A percentile compares a stretch with the other conserved stretches of the same genome.
phyloP scores from a whole-genome alignment of 53 echinoderm and acorn worm genomes.

The Zoroaster sp. region DNA sequence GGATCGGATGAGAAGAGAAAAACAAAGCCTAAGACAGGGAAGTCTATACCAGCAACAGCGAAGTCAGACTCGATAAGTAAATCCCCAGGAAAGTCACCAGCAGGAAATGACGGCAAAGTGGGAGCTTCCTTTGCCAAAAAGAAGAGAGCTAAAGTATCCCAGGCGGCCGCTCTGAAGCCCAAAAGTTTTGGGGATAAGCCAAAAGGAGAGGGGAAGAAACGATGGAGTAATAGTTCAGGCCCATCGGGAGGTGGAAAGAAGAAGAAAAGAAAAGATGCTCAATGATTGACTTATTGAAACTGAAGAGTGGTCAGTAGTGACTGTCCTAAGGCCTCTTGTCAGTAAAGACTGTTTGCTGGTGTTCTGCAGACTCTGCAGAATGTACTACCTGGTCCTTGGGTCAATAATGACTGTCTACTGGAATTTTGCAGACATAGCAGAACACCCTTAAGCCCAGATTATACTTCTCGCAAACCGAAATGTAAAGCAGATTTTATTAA shows the following conservation, averaged over 20 bases:
- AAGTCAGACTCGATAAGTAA: background rate
- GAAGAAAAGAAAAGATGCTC: constrained; percentile 10
- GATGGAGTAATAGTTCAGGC: background rate
- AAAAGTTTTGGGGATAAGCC: background rate
- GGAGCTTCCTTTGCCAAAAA: background rate
- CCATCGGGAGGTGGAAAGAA: constrained; percentile 11
- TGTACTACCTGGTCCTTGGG: no score
- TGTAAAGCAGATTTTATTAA: no score
- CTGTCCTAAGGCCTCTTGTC: no score
- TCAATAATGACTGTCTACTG: no score
- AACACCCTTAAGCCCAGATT: no score
- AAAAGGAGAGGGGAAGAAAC: constrained; percentile 20
- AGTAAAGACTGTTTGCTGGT: no score
- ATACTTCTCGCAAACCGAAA: no score
- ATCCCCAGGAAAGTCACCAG: background rate
- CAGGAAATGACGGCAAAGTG: background rate
- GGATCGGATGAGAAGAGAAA: background rate
- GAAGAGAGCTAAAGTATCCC: background rate
- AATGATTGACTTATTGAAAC: background rate
- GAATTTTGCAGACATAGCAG: no score
- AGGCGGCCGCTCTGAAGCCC: background rate
- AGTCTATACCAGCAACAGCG: background rate
- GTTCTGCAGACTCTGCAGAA: no score
- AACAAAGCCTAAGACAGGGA: background rate
- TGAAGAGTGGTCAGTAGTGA: no score